A percentile compares a stretch with the other conserved stretches of the same genome.
Conservation (phyloP, 2,113 vertebrate genomes). For the Otocyon megalotis region DNA sequence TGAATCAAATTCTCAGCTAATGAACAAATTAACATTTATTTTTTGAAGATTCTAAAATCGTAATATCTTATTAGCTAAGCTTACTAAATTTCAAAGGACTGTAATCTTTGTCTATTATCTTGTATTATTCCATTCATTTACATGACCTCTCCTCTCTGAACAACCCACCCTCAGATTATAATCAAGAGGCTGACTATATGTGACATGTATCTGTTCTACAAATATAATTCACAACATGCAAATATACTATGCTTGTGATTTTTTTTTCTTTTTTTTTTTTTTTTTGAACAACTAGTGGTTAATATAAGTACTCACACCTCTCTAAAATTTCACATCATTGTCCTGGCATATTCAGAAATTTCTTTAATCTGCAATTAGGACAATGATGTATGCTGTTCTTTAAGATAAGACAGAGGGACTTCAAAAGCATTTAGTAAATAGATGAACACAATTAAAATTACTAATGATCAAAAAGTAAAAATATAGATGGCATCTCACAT, state of each 20-base stretch:
- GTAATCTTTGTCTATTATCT: conserved; percentile 50
- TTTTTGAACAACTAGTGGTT: not conserved
- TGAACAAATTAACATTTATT: conserved; percentile 69
- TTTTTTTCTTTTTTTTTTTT: not conserved
- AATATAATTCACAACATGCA: conserved; percentile 52
- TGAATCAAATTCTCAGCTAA: not conserved
- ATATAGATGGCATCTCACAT: conserved; percentile 77
- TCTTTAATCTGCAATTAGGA: not conserved
- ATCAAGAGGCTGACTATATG: not conserved
- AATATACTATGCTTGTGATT: not conserved
- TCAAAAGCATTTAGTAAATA: conserved; percentile 64
- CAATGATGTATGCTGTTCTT: conserved; percentile 52
- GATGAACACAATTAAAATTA: conserved; percentile 78
- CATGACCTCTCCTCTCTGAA: not conserved
- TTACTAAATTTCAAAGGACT: conserved; percentile 56
- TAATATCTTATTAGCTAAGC: conserved; percentile 59
- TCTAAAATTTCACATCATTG: not conserved
- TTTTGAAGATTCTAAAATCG: conserved; percentile 48
- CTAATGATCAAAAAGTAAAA: conserved; percentile 78
- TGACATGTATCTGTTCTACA: not conserved
- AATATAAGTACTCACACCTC: not conserved
- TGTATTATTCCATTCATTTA: conserved; percentile 49
- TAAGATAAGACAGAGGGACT: conserved; percentile 71
- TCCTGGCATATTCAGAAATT: not conserved
- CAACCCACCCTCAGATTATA: not conserved